Evolutionary conservation across 2,797 vertebrate species (phyloP).

Genomic region (Acridotheres tristis): DNA sequence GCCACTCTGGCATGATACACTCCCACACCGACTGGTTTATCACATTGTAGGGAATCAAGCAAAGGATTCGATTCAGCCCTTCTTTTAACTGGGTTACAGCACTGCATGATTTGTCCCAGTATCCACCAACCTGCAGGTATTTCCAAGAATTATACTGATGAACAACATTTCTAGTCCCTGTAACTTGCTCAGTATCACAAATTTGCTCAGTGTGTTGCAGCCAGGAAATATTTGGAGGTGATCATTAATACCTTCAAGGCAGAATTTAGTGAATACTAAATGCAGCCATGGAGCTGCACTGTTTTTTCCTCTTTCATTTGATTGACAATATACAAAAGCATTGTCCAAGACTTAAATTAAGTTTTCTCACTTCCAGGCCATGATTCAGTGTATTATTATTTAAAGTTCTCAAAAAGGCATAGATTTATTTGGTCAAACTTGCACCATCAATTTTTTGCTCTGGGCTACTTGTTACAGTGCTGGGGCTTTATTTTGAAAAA

Average conservation of each 20-base stretch:
- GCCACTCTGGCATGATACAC: conserved; percentile 98
- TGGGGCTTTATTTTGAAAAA: neutral
- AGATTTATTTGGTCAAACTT: neutral
- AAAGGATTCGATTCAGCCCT: conserved; percentile 95
- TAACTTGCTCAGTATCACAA: neutral
- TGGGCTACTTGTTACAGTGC: neutral
- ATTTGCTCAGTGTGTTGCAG: neutral
- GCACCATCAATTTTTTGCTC: neutral
- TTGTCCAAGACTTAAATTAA: neutral
- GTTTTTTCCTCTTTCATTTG: neutral
- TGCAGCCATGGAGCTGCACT: neutral
- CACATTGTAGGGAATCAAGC: conserved; percentile 97
- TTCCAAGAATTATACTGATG: conserved; percentile 28
- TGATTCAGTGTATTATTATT: neutral
- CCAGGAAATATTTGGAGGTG: neutral
- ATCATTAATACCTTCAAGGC: neutral
- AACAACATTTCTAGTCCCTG: neutral
- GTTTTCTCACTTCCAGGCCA: neutral
- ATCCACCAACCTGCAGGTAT: conserved; percentile 90
- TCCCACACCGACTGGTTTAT: conserved; percentile 98
- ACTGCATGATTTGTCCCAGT: conserved; percentile 98
- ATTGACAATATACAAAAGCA: neutral
- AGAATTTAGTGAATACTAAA: neutral
- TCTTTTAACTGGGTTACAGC: conserved; percentile 96
- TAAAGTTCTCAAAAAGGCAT: neutral